Conservation (phyloP, 2,888 invertebrate species). For the Sminthurides aquaticus region DNA sequence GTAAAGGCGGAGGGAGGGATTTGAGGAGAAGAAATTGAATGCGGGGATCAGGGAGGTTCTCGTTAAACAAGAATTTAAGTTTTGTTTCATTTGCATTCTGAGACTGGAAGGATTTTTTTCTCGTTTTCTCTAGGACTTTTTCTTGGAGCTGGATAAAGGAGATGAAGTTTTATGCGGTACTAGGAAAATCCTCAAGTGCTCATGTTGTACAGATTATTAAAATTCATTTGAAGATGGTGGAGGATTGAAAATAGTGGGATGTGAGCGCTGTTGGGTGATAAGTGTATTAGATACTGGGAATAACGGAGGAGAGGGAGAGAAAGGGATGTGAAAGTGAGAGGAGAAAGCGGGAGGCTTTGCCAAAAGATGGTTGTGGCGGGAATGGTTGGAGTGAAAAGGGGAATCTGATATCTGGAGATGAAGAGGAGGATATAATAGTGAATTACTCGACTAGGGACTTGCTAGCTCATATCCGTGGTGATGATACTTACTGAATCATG, state of each 20-base stretch:
- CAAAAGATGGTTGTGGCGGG: too few species aligned
- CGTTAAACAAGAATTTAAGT: not conserved
- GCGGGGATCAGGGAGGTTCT: not conserved
- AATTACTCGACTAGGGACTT: too few species aligned
- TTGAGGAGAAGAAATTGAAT: not conserved
- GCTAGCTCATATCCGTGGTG: too few species aligned
- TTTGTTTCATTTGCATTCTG: not conserved
- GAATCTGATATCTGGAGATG: too few species aligned
- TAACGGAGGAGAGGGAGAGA: not conserved
- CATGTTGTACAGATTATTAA: constrained; percentile 4
- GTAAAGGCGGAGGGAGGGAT: not conserved
- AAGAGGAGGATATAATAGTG: too few species aligned
- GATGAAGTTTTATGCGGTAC: not conserved
- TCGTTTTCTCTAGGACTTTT: too few species aligned
- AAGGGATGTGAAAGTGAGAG: too few species aligned
- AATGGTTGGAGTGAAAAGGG: too few species aligned
- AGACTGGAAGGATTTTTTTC: not conserved
- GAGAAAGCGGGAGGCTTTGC: too few species aligned
- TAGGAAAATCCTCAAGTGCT: not conserved
- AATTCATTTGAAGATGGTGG: not conserved
- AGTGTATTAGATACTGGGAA: constrained; percentile 2
- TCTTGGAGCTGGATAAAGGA: too few species aligned
- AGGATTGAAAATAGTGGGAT: not conserved
- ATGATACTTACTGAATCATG: too few species aligned
- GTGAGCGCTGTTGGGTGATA: not conserved